Base-by-base conservation (phyloP, 1,140 invertebrate species). In the Anastatus disparis region DNA sequence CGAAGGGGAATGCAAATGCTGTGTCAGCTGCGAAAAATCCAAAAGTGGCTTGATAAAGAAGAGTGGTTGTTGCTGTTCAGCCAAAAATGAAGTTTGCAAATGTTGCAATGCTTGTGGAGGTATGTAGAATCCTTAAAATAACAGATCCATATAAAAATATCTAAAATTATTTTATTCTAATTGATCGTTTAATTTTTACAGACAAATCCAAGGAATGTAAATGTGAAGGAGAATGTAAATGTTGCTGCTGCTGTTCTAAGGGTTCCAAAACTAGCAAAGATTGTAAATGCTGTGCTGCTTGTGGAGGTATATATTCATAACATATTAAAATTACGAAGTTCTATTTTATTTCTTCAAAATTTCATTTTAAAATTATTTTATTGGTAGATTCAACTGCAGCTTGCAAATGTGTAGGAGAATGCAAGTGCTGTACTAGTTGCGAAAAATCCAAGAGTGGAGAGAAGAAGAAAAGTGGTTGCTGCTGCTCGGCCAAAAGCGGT, bases 1-100 rank as follows among this genome's bases (percentile, higher is more conserved):
- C 22, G 42, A 48, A 53, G 15, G 29, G 1, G 62, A 64, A 52
- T 64, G 62, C 12, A 64, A 38, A 9, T 52, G 46, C 24, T 65
- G 50, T 9, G 40, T 8, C 1, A 1, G 46, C 1, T 64, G 62
- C 56, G 56, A 27, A 12, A 24, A 40, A 20, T 20, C 12, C 4
- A 35, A 55, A 17, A 3, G 4, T 13, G 35, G 0, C 3, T 15
- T 13, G 15, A n/a, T 44, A 52, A 24, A 52, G 22, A 52, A 52
- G 15, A 27, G 9, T 20, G 22, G 48, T 31, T 55, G 52, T 15
- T 27, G 52, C 12, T 27, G 24, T n/a, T 2, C 4, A 10, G 13
- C 17, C 8, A n/a, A n/a, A 29, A 2, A 3, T 27, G 52, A 26
- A 20, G 10, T 0, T 22, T 64, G 62, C 22, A 64, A 64, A 40